Base-by-base conservation (phyloP, 2,888 invertebrate genomes). In the Epinotia brunnichana region DNA sequence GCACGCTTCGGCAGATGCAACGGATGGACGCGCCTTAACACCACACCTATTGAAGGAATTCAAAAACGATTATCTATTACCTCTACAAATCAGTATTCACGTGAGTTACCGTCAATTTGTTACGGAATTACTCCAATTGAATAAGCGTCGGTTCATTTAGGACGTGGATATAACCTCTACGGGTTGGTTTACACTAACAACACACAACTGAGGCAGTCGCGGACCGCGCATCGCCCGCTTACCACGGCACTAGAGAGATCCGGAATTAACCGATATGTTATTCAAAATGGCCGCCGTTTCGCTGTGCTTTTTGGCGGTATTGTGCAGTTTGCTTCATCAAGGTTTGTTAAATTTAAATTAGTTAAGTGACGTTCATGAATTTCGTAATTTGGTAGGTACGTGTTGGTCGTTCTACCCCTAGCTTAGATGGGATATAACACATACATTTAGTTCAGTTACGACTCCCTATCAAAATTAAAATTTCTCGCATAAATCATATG, bases 291-390 rank as follows among this genome's bases (percentile, higher is more conserved):
- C 88, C 76, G 74, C 83, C 39, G 80, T 79, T 70, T 71, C 83
- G 54, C 75, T 90, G 82, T 90, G 87, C 85, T 83, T 90, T 87
- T 84, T 92, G 87, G 91, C 88, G 86, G 89, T 90, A 78, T 77
- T 90, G 75, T 90, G 90, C 88, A 90, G 91, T 88, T 88, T 92
- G 78, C 84, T 92, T 63, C 91, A 92, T 72, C 87, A 91, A 92
- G 92, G 92, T 92, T 86, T 80, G 90, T 89, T 78, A 63, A 76
- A 78, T 78, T 79, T 75, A 73, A 75, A 63, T 70, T 77, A 69
- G 60, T 39, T 70, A 44, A n/a, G 66, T 66, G 66, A 39, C 41
- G 21, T 53, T 48, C 63, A 19, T 35, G 35, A 35, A 35, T 54
- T 54, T 53, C 39, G 64, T 53, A 64, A 66, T 66, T n/a, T n/a